A percentile compares a stretch with the other conserved stretches of the same genome.
Evolutionary conservation across 1,140 invertebrate genomes (phyloP).

Genomic region (Papilio helenus): DNA sequence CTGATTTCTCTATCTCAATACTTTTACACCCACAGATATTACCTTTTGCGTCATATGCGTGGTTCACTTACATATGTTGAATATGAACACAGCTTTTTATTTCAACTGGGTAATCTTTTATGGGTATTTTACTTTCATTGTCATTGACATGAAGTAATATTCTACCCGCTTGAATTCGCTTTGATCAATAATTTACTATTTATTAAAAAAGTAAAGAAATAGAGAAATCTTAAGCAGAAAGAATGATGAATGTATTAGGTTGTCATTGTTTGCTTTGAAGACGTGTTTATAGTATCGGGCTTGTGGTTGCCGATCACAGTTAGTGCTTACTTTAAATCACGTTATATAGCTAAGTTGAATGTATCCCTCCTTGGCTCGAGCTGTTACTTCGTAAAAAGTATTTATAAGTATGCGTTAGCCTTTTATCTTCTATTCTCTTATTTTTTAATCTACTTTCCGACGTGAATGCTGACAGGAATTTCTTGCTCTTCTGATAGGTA

Average conservation of each 20-base stretch:
- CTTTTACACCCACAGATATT: slow-evolving; percentile 36
- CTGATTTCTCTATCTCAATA: slow-evolving; percentile 32
- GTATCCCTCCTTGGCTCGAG: too few relatives aligned
- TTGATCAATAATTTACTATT: background rate
- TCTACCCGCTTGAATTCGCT: background rate
- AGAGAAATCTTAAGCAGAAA: too few relatives aligned
- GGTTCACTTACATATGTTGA: slow-evolving; percentile 6
- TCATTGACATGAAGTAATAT: background rate
- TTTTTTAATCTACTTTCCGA: background rate
- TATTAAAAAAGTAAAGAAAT: too few relatives aligned
- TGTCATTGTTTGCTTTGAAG: too few relatives aligned
- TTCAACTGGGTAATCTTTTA: background rate
- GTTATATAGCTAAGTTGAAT: too few relatives aligned
- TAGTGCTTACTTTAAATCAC: too few relatives aligned
- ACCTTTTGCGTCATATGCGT: slow-evolving; percentile 36
- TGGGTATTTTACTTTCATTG: background rate
- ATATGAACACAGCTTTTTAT: background rate
- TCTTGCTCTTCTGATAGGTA: background rate
- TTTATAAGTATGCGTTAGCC: too few relatives aligned
- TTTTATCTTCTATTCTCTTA: background rate
- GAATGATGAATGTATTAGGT: too few relatives aligned
- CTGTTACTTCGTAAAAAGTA: too few relatives aligned
- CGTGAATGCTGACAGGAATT: background rate
- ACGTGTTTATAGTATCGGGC: too few relatives aligned
- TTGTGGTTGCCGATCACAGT: too few relatives aligned